Evolutionary conservation across 2,797 vertebrate species (phyloP).

Genomic region (Eulemur albifrons): DNA sequence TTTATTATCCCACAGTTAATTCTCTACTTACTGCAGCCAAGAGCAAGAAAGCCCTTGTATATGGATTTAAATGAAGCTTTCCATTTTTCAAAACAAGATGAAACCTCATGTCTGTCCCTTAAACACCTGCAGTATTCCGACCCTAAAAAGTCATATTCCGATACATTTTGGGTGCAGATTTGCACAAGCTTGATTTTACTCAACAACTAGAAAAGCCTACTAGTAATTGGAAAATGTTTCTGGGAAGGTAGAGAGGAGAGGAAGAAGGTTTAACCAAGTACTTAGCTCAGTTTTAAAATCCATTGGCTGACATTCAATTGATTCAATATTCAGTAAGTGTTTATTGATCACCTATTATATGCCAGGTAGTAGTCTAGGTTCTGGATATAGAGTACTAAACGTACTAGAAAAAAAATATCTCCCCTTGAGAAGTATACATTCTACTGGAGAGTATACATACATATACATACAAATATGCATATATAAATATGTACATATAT

Average conservation of each 20-base stretch:
- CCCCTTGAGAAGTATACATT: background rate
- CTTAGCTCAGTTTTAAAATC: conserved; percentile 18
- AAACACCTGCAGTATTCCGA: conserved; percentile 57
- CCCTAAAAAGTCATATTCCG: conserved; percentile 28
- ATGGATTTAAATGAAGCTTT: conserved; percentile 65
- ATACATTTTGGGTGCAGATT: conserved; percentile 24
- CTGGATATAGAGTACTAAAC: background rate
- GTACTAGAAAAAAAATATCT: background rate
- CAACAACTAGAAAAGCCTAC: background rate
- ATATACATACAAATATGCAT: background rate
- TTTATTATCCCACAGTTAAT: conserved; percentile 80
- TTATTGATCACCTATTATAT: conserved; percentile 24
- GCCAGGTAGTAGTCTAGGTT: background rate
- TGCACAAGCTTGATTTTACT: conserved; percentile 32
- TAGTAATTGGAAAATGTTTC: background rate
- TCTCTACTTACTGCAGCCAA: conserved; percentile 71
- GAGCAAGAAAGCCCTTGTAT: conserved; percentile 68
- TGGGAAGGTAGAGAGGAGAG: background rate
- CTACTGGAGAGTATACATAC: background rate
- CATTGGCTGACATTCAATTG: background rate
- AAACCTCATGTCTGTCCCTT: conserved; percentile 51
- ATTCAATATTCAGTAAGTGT: conserved; percentile 22
- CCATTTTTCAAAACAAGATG: conserved; percentile 61
- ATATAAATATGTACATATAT: background rate
- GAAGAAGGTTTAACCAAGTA: background rate